Conservation (phyloP, 2,888 invertebrate species). For the Perithous albicinctus region DNA sequence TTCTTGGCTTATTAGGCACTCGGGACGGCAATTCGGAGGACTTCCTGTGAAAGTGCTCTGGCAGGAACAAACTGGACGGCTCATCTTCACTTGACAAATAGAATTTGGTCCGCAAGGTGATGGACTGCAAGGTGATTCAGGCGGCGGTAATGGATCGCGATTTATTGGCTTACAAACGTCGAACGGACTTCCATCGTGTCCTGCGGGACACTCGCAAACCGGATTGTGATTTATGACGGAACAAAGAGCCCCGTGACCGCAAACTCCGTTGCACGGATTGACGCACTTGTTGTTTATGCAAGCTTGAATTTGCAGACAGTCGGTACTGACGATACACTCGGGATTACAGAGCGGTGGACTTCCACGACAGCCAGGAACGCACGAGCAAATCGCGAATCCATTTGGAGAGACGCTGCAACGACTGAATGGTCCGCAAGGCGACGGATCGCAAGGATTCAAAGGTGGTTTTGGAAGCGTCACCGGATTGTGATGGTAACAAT, state of each 20-base stretch:
- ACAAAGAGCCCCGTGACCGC: conserved; percentile 91
- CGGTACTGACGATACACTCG: conserved; percentile 93
- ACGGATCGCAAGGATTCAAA: conserved; percentile 86
- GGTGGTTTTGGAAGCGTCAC: conserved; percentile 78
- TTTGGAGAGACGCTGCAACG: conserved; percentile 89
- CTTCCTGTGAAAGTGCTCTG: conserved; percentile 92
- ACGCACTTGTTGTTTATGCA: conserved; percentile 92
- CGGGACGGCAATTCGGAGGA: conserved; percentile 93
- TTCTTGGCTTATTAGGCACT: conserved; percentile 93
- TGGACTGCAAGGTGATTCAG: conserved; percentile 83
- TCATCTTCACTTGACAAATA: conserved; percentile 92
- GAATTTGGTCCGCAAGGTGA: conserved; percentile 92
- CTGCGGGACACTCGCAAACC: conserved; percentile 91
- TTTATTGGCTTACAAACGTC: conserved; percentile 86
- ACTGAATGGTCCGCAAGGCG: conserved; percentile 92
- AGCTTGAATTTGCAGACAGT: conserved; percentile 92
- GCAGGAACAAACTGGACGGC: conserved; percentile 93
- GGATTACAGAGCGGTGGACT: conserved; percentile 93
- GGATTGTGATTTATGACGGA: conserved; percentile 94
- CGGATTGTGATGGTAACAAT: conserved; percentile 86
- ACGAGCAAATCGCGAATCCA: conserved; percentile 87
- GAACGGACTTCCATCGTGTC: conserved; percentile 93
- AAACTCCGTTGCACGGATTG: conserved; percentile 94
- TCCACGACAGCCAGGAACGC: conserved; percentile 91
- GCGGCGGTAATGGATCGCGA: conserved; percentile 69